phyloP scores from a whole-genome alignment of 2,113 vertebrate species.

The Megaceryle maxima region DNA sequence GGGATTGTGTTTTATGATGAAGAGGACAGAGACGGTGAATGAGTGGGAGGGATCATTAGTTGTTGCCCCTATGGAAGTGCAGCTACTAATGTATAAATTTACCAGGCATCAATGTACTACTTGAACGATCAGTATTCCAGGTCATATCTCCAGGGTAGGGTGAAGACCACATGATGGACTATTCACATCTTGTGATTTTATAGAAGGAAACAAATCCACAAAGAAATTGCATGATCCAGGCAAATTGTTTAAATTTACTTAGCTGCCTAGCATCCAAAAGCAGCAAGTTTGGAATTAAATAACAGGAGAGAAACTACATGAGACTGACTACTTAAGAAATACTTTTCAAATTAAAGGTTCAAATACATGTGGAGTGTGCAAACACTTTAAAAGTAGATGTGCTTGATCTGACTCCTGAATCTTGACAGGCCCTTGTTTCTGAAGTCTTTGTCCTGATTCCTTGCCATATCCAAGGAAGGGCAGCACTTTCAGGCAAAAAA shows the following conservation, averaged over 20 bases:
- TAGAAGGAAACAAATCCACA: not conserved
- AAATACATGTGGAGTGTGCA: not conserved
- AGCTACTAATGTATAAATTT: not conserved
- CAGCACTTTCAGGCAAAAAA: not conserved
- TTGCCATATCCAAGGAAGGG: not conserved
- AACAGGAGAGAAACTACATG: not conserved
- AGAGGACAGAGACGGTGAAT: not conserved
- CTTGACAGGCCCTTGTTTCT: not conserved
- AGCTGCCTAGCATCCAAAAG: not conserved
- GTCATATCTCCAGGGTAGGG: not conserved
- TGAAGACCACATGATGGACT: not conserved
- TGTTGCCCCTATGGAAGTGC: rapidly evolving
- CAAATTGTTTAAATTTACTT: not conserved
- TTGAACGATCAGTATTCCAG: not conserved
- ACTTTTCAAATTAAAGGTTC: not conserved
- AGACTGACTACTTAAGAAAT: not conserved
- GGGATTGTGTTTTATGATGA: not conserved
- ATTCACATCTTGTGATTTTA: not conserved
- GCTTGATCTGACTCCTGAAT: not conserved
- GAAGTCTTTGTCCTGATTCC: not conserved
- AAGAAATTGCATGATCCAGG: not conserved
- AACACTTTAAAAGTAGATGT: not conserved
- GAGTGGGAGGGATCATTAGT: not conserved
- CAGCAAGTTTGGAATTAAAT: not conserved
- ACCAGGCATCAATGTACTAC: not conserved